These are phyloP conservation scores for Aphidius colemani DNA, from an alignment of 2,888 invertebrate species.

Conservation along the genomic window DNA sequence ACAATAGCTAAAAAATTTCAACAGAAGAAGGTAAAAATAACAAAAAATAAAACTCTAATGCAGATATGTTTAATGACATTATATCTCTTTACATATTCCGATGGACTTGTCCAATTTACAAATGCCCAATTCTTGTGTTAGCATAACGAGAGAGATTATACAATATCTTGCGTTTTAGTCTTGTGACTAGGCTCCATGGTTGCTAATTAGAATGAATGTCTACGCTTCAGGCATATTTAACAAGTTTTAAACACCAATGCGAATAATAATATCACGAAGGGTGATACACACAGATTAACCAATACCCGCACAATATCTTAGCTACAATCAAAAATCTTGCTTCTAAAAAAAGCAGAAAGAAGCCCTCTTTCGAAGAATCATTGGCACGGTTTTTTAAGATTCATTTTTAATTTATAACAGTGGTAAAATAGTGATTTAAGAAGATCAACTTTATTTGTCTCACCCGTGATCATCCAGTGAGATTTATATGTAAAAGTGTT, in stretches of 20 bases:
- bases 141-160: slow-evolving; percentile 57
- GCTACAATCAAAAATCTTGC: slow-evolving; percentile 53
- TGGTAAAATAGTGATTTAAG: not conserved
- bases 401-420: not conserved
- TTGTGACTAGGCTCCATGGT: slow-evolving; percentile 52
- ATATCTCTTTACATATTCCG: too few relatives aligned
- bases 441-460: too few relatives aligned
- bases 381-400: slow-evolving; percentile 33
- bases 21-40: too few relatives aligned
- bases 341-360: slow-evolving; percentile 40
- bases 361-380: slow-evolving; percentile 49
- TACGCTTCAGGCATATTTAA: slow-evolving; percentile 59
- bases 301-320: too few relatives aligned
- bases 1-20: too few relatives aligned
- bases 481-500: too few relatives aligned
- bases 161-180: slow-evolving; percentile 45
- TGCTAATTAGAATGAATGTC: slow-evolving; percentile 61
- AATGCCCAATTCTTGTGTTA: slow-evolving; percentile 47
- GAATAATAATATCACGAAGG: too few relatives aligned
- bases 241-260: slow-evolving; percentile 30
- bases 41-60: too few relatives aligned
- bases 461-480: too few relatives aligned
- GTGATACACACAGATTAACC: too few relatives aligned
- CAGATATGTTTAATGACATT: too few relatives aligned
- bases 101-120: too few relatives aligned